These are phyloP conservation scores for Eira barbara DNA, from an alignment of 2,113 vertebrate species.

Conservation along the genomic window DNA sequence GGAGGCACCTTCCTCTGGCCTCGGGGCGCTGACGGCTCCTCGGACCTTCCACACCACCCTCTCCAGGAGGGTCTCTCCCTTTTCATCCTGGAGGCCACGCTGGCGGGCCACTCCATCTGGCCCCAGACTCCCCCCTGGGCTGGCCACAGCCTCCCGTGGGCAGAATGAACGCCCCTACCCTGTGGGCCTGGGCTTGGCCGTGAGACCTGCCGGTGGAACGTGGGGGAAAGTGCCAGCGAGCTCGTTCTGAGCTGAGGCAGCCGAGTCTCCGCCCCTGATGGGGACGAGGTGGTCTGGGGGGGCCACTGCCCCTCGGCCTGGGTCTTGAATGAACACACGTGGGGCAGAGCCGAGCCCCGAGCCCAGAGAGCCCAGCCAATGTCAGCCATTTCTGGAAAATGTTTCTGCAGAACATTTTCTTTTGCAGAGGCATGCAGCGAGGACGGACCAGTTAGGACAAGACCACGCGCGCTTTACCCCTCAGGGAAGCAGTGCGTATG, in stretches of 20 bases:
- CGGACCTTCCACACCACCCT: neutral
- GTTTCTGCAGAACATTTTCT: neutral
- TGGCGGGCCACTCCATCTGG: neutral
- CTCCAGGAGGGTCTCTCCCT: neutral
- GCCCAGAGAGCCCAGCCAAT: neutral
- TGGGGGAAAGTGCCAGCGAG: neutral
- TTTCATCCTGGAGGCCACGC: neutral
- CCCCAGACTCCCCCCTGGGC: neutral
- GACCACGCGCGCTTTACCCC: accelerated
- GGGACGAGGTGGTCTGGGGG: too few relatives aligned
- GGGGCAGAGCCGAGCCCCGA: neutral
- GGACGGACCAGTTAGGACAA: neutral
- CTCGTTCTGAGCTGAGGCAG: neutral
- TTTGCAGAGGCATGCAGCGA: neutral
- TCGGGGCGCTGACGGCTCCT: neutral
- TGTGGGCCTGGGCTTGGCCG: neutral
- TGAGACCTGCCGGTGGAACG: neutral
- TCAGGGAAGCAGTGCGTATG: accelerated
- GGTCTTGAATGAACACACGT: neutral
- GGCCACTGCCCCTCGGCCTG: neutral
- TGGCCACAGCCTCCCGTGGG: neutral
- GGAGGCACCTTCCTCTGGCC: neutral
- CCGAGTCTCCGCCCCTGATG: neutral
- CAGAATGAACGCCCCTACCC: neutral
- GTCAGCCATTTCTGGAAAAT: neutral